Conservation (phyloP, 64 coral and sea anemone species). For the Montipora capricornis region DNA sequence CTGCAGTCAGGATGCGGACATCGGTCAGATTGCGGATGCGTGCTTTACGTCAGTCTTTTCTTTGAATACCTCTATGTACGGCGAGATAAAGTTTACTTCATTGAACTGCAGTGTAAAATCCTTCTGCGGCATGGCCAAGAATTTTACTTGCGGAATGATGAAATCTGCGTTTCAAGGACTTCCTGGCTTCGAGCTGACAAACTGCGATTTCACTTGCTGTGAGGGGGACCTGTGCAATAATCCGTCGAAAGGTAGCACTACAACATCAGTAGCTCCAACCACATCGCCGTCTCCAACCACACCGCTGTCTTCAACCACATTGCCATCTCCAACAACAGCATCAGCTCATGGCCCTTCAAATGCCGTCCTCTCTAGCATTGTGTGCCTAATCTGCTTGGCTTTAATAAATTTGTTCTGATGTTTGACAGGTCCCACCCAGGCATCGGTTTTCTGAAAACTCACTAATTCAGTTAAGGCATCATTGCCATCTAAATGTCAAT, state of each 20-base stretch:
- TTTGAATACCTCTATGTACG: background rate
- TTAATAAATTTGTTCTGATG: background rate
- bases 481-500: too few species aligned
- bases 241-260: background rate
- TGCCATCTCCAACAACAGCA: too few species aligned
- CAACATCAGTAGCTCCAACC: background rate
- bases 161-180: background rate
- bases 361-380: background rate
- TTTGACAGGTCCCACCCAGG: background rate
- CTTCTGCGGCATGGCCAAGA: background rate
- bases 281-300: too few species aligned
- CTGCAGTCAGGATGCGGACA: background rate
- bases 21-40: background rate
- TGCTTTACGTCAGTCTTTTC: background rate
- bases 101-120: background rate
- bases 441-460: background rate
- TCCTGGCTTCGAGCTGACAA: background rate
- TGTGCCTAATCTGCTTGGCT: background rate
- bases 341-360: background rate
- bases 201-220: background rate
- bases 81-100: background rate
- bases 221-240: background rate
- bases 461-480: too few species aligned
- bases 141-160: background rate
- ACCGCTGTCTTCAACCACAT: too few species aligned